Percentiles rank a stretch among this genome's conserved stretches.
phyloP scores from a whole-genome alignment of 2,113 vertebrate genomes.

The Xiphophorus couchianus region DNA sequence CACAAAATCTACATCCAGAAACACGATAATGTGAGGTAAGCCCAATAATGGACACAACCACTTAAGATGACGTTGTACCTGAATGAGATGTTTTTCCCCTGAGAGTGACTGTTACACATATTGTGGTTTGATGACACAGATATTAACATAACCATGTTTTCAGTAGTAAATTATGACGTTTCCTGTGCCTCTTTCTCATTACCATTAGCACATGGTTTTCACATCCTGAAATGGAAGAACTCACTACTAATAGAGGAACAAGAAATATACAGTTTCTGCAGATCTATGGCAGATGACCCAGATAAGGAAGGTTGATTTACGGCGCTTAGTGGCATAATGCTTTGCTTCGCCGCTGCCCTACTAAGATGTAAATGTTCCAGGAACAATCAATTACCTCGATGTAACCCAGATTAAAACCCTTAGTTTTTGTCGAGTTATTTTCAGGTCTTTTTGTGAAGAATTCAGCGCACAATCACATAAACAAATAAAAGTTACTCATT shows the following conservation, averaged over 20 bases:
- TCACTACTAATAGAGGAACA: neutral
- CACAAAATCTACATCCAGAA: conserved; percentile 99
- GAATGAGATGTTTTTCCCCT: too few relatives aligned
- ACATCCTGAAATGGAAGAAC: conserved; percentile 18
- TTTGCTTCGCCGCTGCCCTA: conserved; percentile 13
- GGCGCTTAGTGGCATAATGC: conserved; percentile 29
- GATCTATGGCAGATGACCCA: conserved; percentile 52
- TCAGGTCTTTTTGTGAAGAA: conserved; percentile 19
- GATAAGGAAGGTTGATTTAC: conserved; percentile 44
- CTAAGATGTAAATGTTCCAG: conserved; percentile 35
- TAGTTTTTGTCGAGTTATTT: conserved; percentile 18
- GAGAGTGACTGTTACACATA: conserved; percentile 55
- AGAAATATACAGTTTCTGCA: conserved; percentile 27
- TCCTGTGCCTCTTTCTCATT: conserved; percentile 21
- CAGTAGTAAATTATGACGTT: conserved; percentile 39
- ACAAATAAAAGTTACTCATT: neutral
- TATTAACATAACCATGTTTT: conserved; percentile 48
- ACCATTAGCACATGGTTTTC: conserved; percentile 21
- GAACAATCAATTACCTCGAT: conserved; percentile 31
- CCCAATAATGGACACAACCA: neutral
- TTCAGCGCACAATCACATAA: neutral
- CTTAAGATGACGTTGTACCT: neutral
- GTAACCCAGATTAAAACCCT: conserved; percentile 26
- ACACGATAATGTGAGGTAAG: conserved; percentile 97
- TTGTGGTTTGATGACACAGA: conserved; percentile 57